Base-by-base conservation (phyloP, 2,888 invertebrate genomes). In the Sinodicranocentrus sp. region DNA sequence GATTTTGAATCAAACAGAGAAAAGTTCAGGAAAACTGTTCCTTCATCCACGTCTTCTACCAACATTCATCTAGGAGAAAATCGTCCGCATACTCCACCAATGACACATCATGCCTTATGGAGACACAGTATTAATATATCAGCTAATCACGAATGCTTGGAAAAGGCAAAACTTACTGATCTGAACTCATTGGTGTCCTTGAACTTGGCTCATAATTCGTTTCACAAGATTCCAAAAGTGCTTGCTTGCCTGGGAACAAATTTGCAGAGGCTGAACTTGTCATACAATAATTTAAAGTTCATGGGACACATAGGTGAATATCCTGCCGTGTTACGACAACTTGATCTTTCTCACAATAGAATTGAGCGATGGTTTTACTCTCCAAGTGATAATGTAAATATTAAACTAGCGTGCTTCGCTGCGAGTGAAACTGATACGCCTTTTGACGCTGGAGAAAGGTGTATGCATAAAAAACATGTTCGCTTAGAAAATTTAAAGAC, bases 341-440 rank as follows among this genome's bases (percentile, higher is more conserved):
- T 99, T 54, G 98, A 99, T 91, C 92, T 99, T 44, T 97, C 97
- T 63, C 96, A 97, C 90, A 98, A 98, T 91, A 94, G 95, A 91
- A 96, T 98, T 88, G 94, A 94, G 0, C 95, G 95, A 89, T 98
- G 97, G 97, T 88, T 88, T 78, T 87, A 86, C 26, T 61, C 84
- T 21, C 67, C 85, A 25, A 33, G 8, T 44, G 87, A 88, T 68
- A 87, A 86, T 68, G 63, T 72, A 19, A 61, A 72, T 2, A 72
- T 84, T 1, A 85, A 87, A 70, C 72, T 85, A 8, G 72, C 83
- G 0, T 88, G 88, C 33, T 88, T 86, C 73, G 92, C 93, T 0
- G 94, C 94, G 72, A 92, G 95, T 21, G 84, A 84, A 3, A 96
- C 96, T 90, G 95, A 95, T 89, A 94, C 94, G 89, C 92, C 84